These are phyloP conservation scores for Ctenoplectra terminalis DNA, from an alignment of 1,140 invertebrate species.

Conservation along the genomic window DNA sequence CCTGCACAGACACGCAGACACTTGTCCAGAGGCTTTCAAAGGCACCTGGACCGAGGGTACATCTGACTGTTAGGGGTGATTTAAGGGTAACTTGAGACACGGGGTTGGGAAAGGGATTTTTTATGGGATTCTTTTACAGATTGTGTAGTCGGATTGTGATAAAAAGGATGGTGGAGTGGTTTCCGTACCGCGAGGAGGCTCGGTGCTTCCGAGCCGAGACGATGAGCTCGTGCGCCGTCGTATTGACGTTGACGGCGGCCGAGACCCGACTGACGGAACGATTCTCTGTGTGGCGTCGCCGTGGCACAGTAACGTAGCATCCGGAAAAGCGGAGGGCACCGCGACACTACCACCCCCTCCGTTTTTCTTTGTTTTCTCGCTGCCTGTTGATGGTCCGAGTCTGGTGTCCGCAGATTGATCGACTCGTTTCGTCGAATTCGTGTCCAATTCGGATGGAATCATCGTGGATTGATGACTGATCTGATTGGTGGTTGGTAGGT, in stretches of 20 bases:
- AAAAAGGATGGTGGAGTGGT: background rate
- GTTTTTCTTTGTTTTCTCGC: background rate
- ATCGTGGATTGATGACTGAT: no score
- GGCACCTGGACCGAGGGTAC: background rate
- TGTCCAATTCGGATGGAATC: no score
- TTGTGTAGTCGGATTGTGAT: no score
- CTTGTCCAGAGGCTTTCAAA: background rate
- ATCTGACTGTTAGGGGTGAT: background rate
- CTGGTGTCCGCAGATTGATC: background rate
- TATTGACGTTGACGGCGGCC: constrained; percentile 81
- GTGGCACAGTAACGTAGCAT: constrained; percentile 81
- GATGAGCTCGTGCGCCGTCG: constrained; percentile 69
- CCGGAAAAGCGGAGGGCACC: constrained; percentile 75
- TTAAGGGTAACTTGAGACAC: background rate
- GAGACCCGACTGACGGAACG: constrained; percentile 81
- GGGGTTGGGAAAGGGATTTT: background rate
- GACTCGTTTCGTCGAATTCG: background rate
- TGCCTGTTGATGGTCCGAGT: background rate
- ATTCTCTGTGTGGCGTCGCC: constrained; percentile 71
- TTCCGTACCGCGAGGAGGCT: constrained; percentile 60
- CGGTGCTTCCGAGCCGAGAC: constrained; percentile 59
- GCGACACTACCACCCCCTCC: background rate
- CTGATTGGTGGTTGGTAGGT: no score
- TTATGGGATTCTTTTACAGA: background rate
- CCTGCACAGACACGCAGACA: constrained; percentile 7